These are phyloP conservation scores for Pocillopora meandrina DNA, from an alignment of 92 coral and sea anemone genomes.

Conservation along the genomic window DNA sequence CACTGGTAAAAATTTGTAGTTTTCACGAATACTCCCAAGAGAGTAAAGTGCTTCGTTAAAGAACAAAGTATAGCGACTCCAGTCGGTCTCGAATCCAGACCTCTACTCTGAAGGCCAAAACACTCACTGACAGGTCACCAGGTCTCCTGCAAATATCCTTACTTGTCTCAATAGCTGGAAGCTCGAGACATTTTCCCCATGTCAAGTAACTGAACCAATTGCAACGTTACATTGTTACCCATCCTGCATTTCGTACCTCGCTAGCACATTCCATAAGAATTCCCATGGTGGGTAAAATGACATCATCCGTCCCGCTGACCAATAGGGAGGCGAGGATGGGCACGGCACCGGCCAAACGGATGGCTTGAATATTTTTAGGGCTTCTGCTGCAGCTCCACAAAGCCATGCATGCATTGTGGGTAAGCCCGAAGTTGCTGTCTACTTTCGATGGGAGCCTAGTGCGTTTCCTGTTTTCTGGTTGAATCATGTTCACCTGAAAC, in stretches of 20 bases:
- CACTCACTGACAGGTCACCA: no score
- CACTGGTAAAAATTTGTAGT: no score
- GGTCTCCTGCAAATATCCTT: no score
- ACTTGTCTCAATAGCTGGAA: no score
- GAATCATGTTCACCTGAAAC: conserved; percentile 58
- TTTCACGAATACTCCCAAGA: no score
- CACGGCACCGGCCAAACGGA: conserved; percentile 82
- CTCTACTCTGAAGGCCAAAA: no score
- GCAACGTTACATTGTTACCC: neutral
- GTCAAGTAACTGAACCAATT: neutral
- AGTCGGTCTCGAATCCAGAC: no score
- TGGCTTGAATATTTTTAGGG: conserved; percentile 64
- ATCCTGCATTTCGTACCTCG: conserved; percentile 52
- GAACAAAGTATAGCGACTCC: no score
- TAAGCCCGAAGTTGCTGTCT: conserved; percentile 39
- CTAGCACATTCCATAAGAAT: conserved; percentile 87
- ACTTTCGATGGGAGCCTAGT: conserved; percentile 22
- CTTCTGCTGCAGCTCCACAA: conserved; percentile 90
- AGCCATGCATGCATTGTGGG: conserved; percentile 77
- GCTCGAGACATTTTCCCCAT: no score
- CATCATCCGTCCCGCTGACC: conserved; percentile 62
- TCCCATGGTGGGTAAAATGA: conserved; percentile 77
- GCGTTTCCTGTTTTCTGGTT: conserved; percentile 26
- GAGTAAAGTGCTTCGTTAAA: no score
- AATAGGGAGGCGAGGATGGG: conserved; percentile 76